Conservation (phyloP, 2,888 invertebrate genomes). For the Blera fallax region DNA sequence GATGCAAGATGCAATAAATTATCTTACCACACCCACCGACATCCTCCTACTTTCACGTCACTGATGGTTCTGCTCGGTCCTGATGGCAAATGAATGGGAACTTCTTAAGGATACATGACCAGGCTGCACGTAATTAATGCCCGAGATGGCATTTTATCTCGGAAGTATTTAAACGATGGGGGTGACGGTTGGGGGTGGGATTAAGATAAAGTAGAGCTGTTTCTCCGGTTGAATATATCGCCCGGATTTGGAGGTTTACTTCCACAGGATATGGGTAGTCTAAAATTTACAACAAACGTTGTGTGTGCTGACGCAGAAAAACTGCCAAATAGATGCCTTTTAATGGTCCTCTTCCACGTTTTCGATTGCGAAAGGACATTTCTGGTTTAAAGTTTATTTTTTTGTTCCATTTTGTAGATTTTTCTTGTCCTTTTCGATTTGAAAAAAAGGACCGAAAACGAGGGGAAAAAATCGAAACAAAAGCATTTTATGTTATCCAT, state of each 20-base stretch:
- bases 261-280: not conserved
- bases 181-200: not conserved
- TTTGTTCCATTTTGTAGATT: not conserved
- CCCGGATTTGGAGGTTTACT: constrained; percentile 1
- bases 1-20: constrained; percentile 45
- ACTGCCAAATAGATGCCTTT: not conserved
- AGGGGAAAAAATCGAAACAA: constrained; percentile 15
- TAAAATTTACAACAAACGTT: constrained; percentile 6
- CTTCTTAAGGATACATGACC: not conserved
- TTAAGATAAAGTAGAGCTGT: constrained; percentile 24
- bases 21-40: constrained; percentile 32
- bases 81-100: constrained; percentile 3
- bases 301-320: constrained; percentile 8
- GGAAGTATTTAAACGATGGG: constrained; percentile 1
- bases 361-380: not conserved
- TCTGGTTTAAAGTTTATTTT: not conserved
- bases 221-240: not conserved
- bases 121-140: constrained; percentile 42
- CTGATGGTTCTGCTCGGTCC: not conserved
- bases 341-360: not conserved
- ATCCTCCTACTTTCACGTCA: not conserved
- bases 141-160: constrained; percentile 22
- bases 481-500: constrained; percentile 22
- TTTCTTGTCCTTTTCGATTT: not conserved
- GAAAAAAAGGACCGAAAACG: not conserved